Conservation (phyloP, 2,888 invertebrate genomes). For the Trachelus iudaicus region DNA sequence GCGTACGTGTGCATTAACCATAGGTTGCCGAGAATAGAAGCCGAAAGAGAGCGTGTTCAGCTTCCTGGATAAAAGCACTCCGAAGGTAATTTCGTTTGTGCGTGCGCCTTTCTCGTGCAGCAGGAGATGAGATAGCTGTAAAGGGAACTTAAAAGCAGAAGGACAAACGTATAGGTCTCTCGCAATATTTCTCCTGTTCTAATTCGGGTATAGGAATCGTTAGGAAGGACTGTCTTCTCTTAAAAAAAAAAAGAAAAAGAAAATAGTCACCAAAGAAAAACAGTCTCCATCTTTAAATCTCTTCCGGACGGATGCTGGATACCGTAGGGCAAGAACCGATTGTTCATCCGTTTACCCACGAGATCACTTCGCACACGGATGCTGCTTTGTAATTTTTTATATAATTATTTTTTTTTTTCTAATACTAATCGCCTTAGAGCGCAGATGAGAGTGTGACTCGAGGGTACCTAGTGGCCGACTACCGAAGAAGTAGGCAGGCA, state of each 20-base stretch:
- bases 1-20: background rate
- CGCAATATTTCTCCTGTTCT: background rate
- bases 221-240: background rate
- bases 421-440: background rate
- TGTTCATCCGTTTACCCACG: background rate
- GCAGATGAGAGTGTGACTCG: background rate
- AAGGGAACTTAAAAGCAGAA: background rate
- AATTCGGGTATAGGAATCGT: background rate
- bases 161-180: background rate
- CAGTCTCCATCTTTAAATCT: background rate
- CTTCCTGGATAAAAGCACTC: slow-evolving; percentile 1
- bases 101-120: background rate
- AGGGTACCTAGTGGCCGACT: background rate
- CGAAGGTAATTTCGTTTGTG: background rate
- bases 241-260: background rate
- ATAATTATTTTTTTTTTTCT: background rate
- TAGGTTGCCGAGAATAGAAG: background rate
- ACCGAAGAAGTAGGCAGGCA: slow-evolving; percentile 32
- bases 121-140: background rate
- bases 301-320: background rate
- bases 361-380: background rate
- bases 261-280: background rate
- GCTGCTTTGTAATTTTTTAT: background rate
- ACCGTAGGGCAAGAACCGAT: background rate
- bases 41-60: background rate